Base-by-base conservation (phyloP, 2,797 vertebrate species). In the Chiropotes sagulatus region DNA sequence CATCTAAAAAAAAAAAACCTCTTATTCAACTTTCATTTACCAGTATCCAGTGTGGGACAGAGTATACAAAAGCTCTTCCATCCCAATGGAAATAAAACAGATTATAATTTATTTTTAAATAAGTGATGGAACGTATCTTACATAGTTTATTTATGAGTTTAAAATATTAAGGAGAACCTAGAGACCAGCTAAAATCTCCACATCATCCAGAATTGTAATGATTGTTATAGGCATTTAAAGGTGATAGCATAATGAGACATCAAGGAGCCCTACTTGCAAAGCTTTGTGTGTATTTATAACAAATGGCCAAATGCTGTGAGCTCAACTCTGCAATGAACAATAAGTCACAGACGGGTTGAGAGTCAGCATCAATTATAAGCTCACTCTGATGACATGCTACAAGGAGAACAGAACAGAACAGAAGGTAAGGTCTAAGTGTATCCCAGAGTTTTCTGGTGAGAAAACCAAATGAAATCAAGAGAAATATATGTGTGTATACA, bases 321-420 rank as follows among this genome's bases (percentile, higher is more conserved):
- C 44, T 97, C 14, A 78, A 20, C 76, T 48, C 67, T 13, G 41
- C 54, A 88, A 57, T 50, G 79, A 94, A 54, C 83, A 48, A 14
- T 30, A 87, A 80, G 87, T 80, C 92, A 90, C 10, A 88, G 88
- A 33, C 24, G 79, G n/a, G 1, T 50, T 89, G 67, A 54, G 5
- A 58, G 7, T 90, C 72, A 79, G 64, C 7, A 90, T 88, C 84
- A 93, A 58, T 97, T 46, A 46, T 24, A 93, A 7, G 8, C 57
- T 97, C 73, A 88, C 19, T 0, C 44, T 87, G 85, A 75, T 5
- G 19, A 10, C 67, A 41, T 20, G 44, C 57, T 57, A 5, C 50
- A 97, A 54, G 82, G 86, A 94, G 87, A 96, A 80, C 15, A 88
- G 39, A 96, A 92, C 84, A 94, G 87, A 96, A 80, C 15, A 88